Evolutionary conservation across 2,797 vertebrate genomes (phyloP), one percentile per base, ranked within the genome.

Genomic region (Pseudomugil tenellus): DNA sequence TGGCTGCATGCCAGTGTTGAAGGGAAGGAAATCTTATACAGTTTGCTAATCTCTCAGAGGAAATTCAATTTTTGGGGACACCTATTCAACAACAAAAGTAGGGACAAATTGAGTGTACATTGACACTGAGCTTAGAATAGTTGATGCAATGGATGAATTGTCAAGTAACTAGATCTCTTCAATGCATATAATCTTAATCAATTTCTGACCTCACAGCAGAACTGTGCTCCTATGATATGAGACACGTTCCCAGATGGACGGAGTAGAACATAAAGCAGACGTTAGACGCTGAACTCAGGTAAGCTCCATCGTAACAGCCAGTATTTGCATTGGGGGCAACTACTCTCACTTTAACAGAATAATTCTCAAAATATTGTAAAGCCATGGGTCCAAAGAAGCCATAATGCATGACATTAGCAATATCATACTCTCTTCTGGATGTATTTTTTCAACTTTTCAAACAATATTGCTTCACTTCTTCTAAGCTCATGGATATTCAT

Each of bases 241-340:
- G 89, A 91, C 92, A 92, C 87, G 88, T 93, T 93, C 84, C 81
- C 79, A 76, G 76, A 83, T 23, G 68, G 67, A 58, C 70, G 60
- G 54, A 65, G 78, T 46, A 34, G 58, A 93, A 91, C 87, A 75
- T 55, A 76, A 80, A 88, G 64, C 92, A 90, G 90, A 86, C 76
- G 54, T 58, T 61, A 77, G 81, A 84, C 68, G 81, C 68, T 79
- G 71, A 53, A 79, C 9, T 88, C 90, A 92, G 92, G 89, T 92
- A 89, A 86, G 80, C 76, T 76, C 19, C 8, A 29, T 70, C 58
- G 55, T 76, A 32, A 32, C 8, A 32, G 29, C 32, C 7, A 9
- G 32, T 32, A 32, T 6, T 32, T 32, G 32, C 9, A 8, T 4
- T 32, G 32, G 32, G n/a, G 9, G 32, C 32, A 6, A 1, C 1